Base-by-base conservation (phyloP, 2,888 invertebrate genomes). In the Amphipyra tragopoginis region DNA sequence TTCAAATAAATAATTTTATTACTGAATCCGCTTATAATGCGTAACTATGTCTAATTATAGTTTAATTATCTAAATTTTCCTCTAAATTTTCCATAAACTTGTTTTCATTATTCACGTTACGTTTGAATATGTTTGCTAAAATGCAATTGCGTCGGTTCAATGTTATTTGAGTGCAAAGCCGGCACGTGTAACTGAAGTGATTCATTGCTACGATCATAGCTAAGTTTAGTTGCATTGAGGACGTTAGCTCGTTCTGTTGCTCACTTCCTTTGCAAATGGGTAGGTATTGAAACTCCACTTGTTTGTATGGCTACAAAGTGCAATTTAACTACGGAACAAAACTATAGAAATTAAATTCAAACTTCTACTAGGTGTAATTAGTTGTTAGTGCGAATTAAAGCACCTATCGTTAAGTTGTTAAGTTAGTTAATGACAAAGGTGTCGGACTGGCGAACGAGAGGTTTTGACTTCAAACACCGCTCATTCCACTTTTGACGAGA, bases 171-270 rank as follows among this genome's bases (percentile, higher is more conserved):
- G 65, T 66, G 64, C 64, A 72, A 72, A 75, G 49, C 6, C 59
- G 72, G 59, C 78, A 78, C 78, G 79, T 78, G 79, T 79, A 78
- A 55, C 29, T 11, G 2, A 4, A 42, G n/a, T 77, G 77, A 75
- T 10, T 77, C 72, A 77, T 63, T 58, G 67, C 57, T 56, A 33
- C 56, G 52, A 21, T 40, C 50, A 53, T 10, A 60, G 49, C 45
- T 45, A 15, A 39, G 40, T 50, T 54, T 58, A 56, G 48, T 45
- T 76, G 77, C 75, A 76, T 60, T 43, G 15, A 48, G 56, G 51
- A 53, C 51, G 7, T 42, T 61, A 63, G 5, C 52, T 43, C 43
- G 47, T 36, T n/a, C 43, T 0, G 9, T 38, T 43, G 39, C 14
- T 15, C 33, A 48, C 33, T 59, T 59, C 68, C 65, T 59, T 2